Evolutionary conservation across 1,140 invertebrate genomes (phyloP), one percentile per base, ranked within the genome.

Genomic region (Zaprionus tsacasi): DNA sequence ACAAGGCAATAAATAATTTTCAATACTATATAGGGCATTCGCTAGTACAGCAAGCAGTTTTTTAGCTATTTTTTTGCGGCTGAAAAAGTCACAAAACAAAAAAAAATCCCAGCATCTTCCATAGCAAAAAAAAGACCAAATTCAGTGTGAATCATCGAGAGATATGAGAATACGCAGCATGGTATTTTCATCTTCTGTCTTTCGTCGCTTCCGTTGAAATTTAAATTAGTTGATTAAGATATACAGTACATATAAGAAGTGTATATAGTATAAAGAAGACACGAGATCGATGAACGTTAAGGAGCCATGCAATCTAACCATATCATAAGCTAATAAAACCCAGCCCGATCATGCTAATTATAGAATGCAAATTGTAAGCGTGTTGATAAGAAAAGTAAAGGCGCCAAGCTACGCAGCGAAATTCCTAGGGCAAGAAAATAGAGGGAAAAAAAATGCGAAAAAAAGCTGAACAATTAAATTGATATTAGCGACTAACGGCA

Each of bases 381-480:
- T 3, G 63, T 3, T 76, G 69, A 76, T 76, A 71, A 70, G 50
- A 45, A 45, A 45, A 45, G 40, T 40, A 66, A 59, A 43, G 36
- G n/a, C 10, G 33, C 17, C 3, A 12, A 21, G 8, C 30, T 35
- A 11, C 61, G 33, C 17, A 64, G 11, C 48, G n/a, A 33, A 36
- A 38, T 35, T 30, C 7, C 15, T 45, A 70, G 30, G 21, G 61
- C 43, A 48, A 30, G 50, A 5, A 43, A 40, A 33, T 50, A 27
- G 12, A 68, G 25, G 36, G 6, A 59, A 40, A 15, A 56, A 50
- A 52, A 27, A 15, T 36, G 67, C 63, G 64, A 70, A 61, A 58
- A 57, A 45, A 73, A 69, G 57, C 65, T 70, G 71, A 40, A 54
- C 81, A 78, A 88, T 82, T 80, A 85, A 81, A 79, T 74, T 73